Evolutionary conservation across 2,797 vertebrate species (phyloP).

Genomic region (Sebastes minor): DNA sequence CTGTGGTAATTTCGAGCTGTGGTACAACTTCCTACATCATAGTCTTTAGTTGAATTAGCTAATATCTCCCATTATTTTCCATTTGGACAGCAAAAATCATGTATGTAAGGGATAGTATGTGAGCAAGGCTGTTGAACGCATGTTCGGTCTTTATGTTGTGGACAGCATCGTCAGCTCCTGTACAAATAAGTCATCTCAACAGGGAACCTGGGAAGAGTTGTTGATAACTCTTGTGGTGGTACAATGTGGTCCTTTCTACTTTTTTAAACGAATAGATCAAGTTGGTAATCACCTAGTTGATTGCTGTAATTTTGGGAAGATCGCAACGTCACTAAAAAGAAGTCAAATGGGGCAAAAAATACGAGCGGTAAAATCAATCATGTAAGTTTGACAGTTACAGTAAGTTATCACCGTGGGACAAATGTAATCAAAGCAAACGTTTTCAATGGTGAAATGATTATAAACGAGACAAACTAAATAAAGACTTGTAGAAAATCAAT

Average conservation of each 20-base stretch:
- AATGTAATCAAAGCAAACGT: background rate
- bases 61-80: conserved; percentile 24
- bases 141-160: background rate
- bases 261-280: accelerated
- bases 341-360: background rate
- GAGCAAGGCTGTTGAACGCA: background rate
- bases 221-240: background rate
- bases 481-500: background rate
- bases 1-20: background rate
- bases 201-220: no score
- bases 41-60: background rate
- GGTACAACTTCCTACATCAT: background rate
- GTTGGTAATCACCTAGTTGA: no score
- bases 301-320: background rate
- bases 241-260: background rate
- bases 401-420: no score
- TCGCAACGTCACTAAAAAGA: background rate
- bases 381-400: background rate
- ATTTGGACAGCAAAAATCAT: background rate
- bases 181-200: background rate
- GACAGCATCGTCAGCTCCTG: no score
- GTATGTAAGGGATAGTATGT: background rate
- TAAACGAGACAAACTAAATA: background rate
- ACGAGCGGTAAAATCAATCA: background rate
- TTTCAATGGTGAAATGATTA: background rate